Percentiles rank a stretch among this genome's conserved stretches.
Evolutionary conservation across 2,888 invertebrate genomes (phyloP).

Genomic region (Mayetiola destructor): DNA sequence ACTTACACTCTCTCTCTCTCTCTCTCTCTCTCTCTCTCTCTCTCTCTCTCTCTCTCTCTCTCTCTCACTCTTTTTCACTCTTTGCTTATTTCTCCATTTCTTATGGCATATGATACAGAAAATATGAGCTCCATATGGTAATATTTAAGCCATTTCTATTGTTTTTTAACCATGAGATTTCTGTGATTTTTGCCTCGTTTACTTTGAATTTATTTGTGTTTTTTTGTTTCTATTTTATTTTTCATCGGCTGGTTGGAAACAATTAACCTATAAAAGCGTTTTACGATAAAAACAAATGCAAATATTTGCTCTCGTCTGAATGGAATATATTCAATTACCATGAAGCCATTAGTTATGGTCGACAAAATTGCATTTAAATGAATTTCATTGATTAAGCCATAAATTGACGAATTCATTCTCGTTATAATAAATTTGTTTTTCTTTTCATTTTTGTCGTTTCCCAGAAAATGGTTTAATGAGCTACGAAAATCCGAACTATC

Average conservation of each 20-base stretch:
- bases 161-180: not conserved
- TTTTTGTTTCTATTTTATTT: too few species aligned
- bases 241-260: too few species aligned
- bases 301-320: too few species aligned
- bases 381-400: not conserved
- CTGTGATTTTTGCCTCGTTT: not conserved
- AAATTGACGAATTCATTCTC: not conserved
- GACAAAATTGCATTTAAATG: not conserved
- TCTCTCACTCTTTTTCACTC: not conserved
- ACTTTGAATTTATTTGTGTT: too few species aligned
- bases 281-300: not conserved
- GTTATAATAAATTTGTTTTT: too few species aligned
- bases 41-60: not conserved
- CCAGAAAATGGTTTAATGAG: constrained; percentile 80
- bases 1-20: not conserved
- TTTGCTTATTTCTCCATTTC: not conserved
- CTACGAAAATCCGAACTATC: constrained; percentile 86
- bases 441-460: not conserved
- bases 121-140: not conserved
- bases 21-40: not conserved
- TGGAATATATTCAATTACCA: not conserved
- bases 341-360: not conserved
- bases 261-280: not conserved
- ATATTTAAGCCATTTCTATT: not conserved
- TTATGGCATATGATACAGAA: not conserved